Conservation (phyloP, 2,113 vertebrate genomes). For the Mugil cephalus region DNA sequence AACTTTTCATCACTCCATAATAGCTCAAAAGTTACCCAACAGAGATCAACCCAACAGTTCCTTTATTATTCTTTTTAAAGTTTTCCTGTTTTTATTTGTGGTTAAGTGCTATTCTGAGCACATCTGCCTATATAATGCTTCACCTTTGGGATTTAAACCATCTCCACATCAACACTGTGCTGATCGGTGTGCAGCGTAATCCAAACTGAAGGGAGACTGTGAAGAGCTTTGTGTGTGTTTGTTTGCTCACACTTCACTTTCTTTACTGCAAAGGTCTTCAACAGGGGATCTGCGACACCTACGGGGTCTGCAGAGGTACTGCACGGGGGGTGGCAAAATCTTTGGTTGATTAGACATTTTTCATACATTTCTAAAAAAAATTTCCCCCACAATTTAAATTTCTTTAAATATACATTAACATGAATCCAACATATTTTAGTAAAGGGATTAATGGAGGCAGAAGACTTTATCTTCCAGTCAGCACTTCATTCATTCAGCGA, state of each 20-base stretch:
- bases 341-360: too few relatives aligned
- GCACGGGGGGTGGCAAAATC: too few relatives aligned
- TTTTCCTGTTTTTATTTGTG: conserved; percentile 22
- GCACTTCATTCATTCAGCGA: too few relatives aligned
- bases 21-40: conserved; percentile 26
- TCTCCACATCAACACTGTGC: conserved; percentile 31
- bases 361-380: too few relatives aligned
- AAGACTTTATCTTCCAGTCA: too few relatives aligned
- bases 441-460: too few relatives aligned
- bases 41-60: conserved; percentile 8
- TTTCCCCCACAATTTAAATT: too few relatives aligned
- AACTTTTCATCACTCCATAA: conserved; percentile 22
- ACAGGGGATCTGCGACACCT: too few relatives aligned
- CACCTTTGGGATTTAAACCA: conserved; percentile 40
- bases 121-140: conserved; percentile 42
- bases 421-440: too few relatives aligned
- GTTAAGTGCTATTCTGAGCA: conserved; percentile 56
- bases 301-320: too few relatives aligned
- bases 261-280: too few relatives aligned
- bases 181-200: conserved; percentile 56
- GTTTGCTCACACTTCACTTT: conserved; percentile 31
- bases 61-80: not conserved
- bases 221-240: conserved; percentile 23
- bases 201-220: conserved; percentile 46
- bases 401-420: too few relatives aligned